phyloP scores from a whole-genome alignment of 2,113 vertebrate species.

The Oxyura jamaicensis region DNA sequence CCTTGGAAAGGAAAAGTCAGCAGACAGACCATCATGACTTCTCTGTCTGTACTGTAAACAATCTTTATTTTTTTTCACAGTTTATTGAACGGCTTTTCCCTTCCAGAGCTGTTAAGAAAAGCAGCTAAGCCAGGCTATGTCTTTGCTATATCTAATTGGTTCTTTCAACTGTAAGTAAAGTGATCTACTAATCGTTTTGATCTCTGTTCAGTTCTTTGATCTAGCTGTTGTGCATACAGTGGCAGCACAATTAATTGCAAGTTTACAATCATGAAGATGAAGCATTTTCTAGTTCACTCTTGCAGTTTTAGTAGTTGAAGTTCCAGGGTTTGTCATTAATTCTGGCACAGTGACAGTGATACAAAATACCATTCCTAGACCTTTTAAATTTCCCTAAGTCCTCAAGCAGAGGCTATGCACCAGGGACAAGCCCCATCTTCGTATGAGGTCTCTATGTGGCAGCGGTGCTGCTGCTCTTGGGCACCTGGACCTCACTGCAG shows the following conservation, averaged over 20 bases:
- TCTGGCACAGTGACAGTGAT: neutral
- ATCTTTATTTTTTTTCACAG: neutral
- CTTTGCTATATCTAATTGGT: constrained; percentile 41
- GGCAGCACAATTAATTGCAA: constrained; percentile 56
- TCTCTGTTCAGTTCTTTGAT: constrained; percentile 61
- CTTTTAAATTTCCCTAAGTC: neutral
- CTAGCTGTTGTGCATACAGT: constrained; percentile 35
- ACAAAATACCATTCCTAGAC: neutral
- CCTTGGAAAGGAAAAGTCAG: neutral
- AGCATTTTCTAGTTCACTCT: neutral
- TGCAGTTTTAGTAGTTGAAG: neutral
- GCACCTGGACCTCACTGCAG: neutral
- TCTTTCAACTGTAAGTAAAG: constrained; percentile 43
- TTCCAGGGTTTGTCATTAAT: neutral
- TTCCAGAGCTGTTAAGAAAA: neutral
- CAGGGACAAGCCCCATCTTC: neutral
- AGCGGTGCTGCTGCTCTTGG: neutral
- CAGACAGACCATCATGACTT: neutral
- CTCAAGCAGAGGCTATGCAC: neutral
- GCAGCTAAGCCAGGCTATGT: neutral
- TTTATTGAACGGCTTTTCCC: neutral
- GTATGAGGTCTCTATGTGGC: neutral
- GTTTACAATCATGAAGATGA: constrained; percentile 11
- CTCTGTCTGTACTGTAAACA: neutral
- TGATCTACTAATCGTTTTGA: constrained; percentile 64